A percentile compares a stretch with the other conserved stretches of the same genome.
phyloP scores from a whole-genome alignment of 2,888 invertebrate genomes.

The Mechanitis mazaeus region DNA sequence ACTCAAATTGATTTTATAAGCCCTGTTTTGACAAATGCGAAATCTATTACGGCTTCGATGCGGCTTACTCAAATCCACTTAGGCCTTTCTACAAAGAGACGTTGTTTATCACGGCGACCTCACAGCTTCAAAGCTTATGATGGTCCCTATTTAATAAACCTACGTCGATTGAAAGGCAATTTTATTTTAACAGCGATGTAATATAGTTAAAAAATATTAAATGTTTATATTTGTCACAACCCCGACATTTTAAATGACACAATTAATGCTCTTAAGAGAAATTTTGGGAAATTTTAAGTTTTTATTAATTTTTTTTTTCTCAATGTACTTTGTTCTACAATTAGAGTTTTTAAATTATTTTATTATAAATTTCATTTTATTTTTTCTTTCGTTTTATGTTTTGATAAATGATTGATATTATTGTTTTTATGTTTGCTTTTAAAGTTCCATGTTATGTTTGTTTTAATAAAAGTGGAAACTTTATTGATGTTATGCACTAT shows the following conservation, averaged over 20 bases:
- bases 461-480: too few relatives aligned
- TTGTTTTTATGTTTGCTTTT: too few relatives aligned
- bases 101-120: slow-evolving; percentile 27
- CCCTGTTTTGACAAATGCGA: slow-evolving; percentile 54
- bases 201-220: background rate
- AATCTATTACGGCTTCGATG: slow-evolving; percentile 39
- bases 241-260: too few relatives aligned
- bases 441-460: too few relatives aligned
- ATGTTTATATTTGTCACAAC: background rate
- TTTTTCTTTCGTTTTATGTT: too few relatives aligned
- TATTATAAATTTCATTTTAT: too few relatives aligned
- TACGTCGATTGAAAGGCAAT: slow-evolving; percentile 25
- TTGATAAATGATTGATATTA: too few relatives aligned
- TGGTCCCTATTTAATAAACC: slow-evolving; percentile 17
- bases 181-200: slow-evolving; percentile 12
- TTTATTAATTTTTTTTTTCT: too few relatives aligned
- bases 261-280: too few relatives aligned
- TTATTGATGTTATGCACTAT: too few relatives aligned
- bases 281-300: too few relatives aligned
- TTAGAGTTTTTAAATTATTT: background rate
- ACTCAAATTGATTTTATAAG: slow-evolving; percentile 32
- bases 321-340: too few relatives aligned
- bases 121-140: slow-evolving; percentile 23
- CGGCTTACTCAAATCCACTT: slow-evolving; percentile 7
- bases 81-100: slow-evolving; percentile 17